Conservation (phyloP, 2,113 vertebrate genomes). For the Scartelaos histophorus region DNA sequence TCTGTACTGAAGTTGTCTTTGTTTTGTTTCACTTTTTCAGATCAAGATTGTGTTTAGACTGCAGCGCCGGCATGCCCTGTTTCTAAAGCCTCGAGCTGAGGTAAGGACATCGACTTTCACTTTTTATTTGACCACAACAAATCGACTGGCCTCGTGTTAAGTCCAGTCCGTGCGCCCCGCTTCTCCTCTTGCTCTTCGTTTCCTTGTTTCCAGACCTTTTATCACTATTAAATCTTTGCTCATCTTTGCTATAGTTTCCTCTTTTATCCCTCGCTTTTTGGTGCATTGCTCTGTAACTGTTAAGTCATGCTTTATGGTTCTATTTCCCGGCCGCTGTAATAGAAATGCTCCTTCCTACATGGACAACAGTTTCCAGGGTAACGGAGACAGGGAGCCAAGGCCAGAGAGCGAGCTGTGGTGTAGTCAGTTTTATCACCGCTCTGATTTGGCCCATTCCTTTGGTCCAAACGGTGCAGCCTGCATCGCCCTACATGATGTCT, state of each 20-base stretch:
- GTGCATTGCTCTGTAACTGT: constrained; percentile 45
- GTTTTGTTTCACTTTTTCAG: constrained; percentile 20
- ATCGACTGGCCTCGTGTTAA: not conserved
- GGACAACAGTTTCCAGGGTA: constrained; percentile 81
- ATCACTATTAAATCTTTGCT: constrained; percentile 44
- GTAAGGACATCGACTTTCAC: not conserved
- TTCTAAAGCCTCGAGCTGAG: not conserved
- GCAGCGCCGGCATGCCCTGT: not conserved
- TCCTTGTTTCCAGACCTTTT: constrained; percentile 11
- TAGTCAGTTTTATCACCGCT: constrained; percentile 69
- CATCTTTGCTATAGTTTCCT: constrained; percentile 21
- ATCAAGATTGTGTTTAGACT: not conserved
- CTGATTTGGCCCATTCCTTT: constrained; percentile 67
- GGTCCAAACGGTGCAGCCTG: constrained; percentile 37
- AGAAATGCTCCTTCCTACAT: constrained; percentile 75
- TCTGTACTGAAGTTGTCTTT: not conserved
- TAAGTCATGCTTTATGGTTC: constrained; percentile 73
- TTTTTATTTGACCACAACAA: constrained; percentile 9
- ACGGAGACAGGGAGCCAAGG: constrained; percentile 67
- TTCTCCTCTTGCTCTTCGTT: not conserved
- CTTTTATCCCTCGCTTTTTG: constrained; percentile 14
- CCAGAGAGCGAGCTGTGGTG: constrained; percentile 53
- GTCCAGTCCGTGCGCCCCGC: not conserved
- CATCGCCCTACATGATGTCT: constrained; percentile 34
- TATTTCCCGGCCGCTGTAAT: constrained; percentile 68